phyloP scores from a whole-genome alignment of 2,888 invertebrate species.

The Orthonychiurus folsomi region DNA sequence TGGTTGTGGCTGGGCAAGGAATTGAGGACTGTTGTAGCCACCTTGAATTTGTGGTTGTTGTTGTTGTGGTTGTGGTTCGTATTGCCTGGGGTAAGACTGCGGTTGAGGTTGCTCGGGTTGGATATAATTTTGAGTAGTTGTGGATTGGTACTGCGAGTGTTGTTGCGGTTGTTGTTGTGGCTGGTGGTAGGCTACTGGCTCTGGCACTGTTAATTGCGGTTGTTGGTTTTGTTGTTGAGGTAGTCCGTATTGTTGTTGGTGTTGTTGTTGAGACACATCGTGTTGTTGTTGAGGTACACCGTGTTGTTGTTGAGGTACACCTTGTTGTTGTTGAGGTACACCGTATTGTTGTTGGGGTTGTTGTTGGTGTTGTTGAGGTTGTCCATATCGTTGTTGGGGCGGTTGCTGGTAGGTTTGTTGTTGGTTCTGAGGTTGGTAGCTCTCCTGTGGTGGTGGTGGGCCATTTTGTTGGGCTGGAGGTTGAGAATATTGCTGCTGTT shows the following conservation, averaged over 20 bases:
- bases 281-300: slow-evolving; percentile 2
- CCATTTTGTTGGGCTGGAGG: background rate
- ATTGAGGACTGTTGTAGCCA: background rate
- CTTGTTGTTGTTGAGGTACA: background rate
- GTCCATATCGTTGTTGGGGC: background rate
- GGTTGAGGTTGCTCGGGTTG: slow-evolving; percentile 10
- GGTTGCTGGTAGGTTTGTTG: background rate
- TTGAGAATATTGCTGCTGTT: background rate
- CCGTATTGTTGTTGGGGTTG: slow-evolving; percentile 2
- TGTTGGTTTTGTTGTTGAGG: slow-evolving; percentile 11
- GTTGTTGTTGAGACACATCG: slow-evolving; percentile 2
- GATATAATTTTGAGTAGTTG: background rate
- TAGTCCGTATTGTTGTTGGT: slow-evolving; percentile 1
- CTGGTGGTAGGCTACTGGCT: background rate
- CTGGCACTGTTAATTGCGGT: no score
- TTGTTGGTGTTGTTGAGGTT: slow-evolving; percentile 9
- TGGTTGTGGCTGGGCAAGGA: background rate
- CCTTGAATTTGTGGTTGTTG: slow-evolving; percentile 13
- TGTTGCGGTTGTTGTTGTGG: slow-evolving; percentile 4
- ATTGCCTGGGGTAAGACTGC: background rate
- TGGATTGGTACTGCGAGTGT: background rate
- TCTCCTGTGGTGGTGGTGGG: background rate
- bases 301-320: slow-evolving; percentile 2
- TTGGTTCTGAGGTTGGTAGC: background rate
- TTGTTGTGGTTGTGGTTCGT: slow-evolving; percentile 8